Evolutionary conservation across 2,888 invertebrate genomes (phyloP), one percentile per base, ranked within the genome.

Genomic region (Polyommatus icarus): DNA sequence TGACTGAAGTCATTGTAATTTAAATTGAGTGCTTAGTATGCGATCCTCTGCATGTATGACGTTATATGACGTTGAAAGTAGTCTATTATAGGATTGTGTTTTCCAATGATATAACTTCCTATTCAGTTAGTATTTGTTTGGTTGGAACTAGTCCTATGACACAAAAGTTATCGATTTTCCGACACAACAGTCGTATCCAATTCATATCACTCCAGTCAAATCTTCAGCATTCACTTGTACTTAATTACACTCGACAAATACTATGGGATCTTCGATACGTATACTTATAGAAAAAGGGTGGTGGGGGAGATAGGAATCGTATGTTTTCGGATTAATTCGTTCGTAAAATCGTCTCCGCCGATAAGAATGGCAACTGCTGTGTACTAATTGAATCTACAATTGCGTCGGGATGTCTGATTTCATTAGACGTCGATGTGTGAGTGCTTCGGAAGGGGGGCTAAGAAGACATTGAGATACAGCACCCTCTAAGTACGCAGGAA

Each of bases 261-360:
- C 90, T 91, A 91, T 90, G 84, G 81, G 78, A 78, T 82, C 87
- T 87, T 89, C 89, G 88, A 90, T 90, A 87, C 85, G 87, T 88
- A 87, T 84, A 85, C 85, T 83, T 83, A 84, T 84, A 87, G 87
- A 85, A 82, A 85, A 86, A 87, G 87, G 87, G 85, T 88, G 84
- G 83, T 85, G 87, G 88, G 90, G 93, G 90, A 91, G 92, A 92
- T 92, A 91, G 87, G 86, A 90, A 91, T 93, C 93, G 92, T 93
- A 92, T 93, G 93, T 93, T 94, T 94, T 93, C 91, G 92, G 91
- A 93, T 93, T 93, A 93, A 94, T 94, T 94, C 93, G 92, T 92
- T 94, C 93, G 93, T 93, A 91, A 94, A 94, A 94, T 94, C 93
- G 93, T 93, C 93, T 91, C 91, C 88, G 84, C 87, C 90, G 92